phyloP scores from a whole-genome alignment of 2,888 invertebrate species.

The Eucriotettix oculatus region DNA sequence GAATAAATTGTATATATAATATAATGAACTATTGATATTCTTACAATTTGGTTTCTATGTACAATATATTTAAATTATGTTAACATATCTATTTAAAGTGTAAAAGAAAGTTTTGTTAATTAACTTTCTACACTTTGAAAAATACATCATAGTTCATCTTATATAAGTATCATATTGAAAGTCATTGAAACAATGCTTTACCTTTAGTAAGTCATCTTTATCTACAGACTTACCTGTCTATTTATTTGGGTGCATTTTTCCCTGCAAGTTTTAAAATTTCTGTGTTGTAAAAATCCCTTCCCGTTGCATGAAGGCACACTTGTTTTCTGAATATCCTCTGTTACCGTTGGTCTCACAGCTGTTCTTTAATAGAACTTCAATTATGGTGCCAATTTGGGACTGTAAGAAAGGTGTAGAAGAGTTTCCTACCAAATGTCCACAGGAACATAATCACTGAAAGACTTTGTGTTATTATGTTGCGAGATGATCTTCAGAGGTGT shows the following conservation, averaged over 20 bases:
- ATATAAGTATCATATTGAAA: not conserved
- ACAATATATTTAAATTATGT: no score
- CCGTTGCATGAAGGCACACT: not conserved
- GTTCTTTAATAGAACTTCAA: not conserved
- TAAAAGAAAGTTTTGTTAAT: no score
- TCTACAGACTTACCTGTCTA: not conserved
- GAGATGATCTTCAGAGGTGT: not conserved
- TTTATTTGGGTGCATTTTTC: not conserved
- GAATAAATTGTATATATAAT: no score
- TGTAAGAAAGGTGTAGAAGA: not conserved
- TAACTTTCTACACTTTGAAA: no score
- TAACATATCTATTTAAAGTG: no score
- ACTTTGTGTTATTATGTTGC: not conserved
- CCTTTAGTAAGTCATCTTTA: not conserved
- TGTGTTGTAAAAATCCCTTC: not conserved
- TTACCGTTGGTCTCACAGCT: not conserved
- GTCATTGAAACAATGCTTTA: not conserved
- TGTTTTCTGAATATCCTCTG: not conserved
- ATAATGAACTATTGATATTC: no score
- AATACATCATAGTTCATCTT: not conserved
- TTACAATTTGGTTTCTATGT: no score
- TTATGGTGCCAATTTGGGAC: not conserved
- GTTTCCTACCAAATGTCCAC: not conserved
- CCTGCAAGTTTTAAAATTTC: not conserved
- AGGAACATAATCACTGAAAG: not conserved